Evolutionary conservation across 2,888 invertebrate species (phyloP).

Genomic region (Cylindroiulus punctatus): DNA sequence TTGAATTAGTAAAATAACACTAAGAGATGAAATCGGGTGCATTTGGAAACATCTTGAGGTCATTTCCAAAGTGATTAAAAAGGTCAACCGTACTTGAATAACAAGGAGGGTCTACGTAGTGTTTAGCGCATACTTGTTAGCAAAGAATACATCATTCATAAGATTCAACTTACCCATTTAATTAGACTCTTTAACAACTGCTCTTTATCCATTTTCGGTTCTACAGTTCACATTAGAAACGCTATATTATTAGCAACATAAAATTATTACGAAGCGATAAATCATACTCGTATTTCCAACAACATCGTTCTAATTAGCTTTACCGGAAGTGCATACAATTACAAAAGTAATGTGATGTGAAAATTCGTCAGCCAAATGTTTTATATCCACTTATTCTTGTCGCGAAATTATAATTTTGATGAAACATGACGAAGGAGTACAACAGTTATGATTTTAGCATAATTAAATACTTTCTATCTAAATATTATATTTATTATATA

Average conservation of each 20-base stretch:
- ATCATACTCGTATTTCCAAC: not conserved
- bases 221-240: not conserved
- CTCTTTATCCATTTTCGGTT: conserved; percentile 56
- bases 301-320: conserved; percentile 31
- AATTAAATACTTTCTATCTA: not conserved
- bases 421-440: too few relatives aligned
- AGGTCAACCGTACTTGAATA: conserved; percentile 19
- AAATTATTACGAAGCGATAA: not conserved
- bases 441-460: too few relatives aligned
- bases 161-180: conserved; percentile 56
- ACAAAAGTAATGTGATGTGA: not conserved
- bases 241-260: not conserved
- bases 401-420: too few relatives aligned
- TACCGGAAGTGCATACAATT: not conserved
- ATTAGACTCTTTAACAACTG: conserved; percentile 56
- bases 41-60: conserved; percentile 22
- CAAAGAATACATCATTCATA: not conserved
- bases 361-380: not conserved
- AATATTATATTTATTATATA: not conserved
- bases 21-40: not conserved
- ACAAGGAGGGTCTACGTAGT: not conserved
- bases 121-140: not conserved
- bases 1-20: not conserved
- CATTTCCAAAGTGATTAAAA: not conserved
- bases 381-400: not conserved